These are phyloP conservation scores for Lacanobia wlatinum DNA, from an alignment of 2,888 invertebrate species.

Conservation along the genomic window DNA sequence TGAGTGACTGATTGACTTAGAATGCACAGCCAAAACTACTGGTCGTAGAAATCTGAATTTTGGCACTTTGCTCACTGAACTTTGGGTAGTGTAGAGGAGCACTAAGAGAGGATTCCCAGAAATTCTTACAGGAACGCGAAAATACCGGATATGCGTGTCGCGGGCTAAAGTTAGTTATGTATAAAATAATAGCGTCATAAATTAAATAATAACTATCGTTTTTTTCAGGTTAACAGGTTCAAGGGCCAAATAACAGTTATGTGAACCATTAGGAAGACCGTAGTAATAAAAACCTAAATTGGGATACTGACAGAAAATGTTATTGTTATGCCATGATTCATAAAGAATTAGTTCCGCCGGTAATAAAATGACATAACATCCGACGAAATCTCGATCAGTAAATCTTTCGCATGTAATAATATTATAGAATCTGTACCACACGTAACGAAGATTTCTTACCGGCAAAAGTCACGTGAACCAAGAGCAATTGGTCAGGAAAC, in stretches of 20 bases:
- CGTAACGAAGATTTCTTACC: constrained; percentile 42
- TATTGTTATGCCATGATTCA: not conserved
- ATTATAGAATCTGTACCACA: constrained; percentile 23
- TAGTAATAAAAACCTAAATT: no score
- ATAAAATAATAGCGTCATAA: no score
- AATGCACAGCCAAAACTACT: no score
- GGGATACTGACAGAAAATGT: not conserved
- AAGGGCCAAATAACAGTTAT: not conserved
- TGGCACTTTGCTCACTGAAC: no score
- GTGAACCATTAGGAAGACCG: no score
- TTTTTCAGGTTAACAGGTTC: not conserved
- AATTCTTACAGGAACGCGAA: no score
- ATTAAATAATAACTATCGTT: not conserved
- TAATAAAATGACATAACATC: constrained; percentile 25
- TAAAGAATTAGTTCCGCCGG: not conserved
- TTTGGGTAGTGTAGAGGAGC: no score
- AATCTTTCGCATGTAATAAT: constrained; percentile 32
- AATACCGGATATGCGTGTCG: no score
- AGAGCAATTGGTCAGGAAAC: constrained; percentile 67
- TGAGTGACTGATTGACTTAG: no score
- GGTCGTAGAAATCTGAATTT: no score
- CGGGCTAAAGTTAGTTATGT: no score
- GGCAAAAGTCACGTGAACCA: constrained; percentile 47
- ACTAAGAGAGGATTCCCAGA: no score
- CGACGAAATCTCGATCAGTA: constrained; percentile 21